Conservation (phyloP, 2,113 vertebrate genomes). For the Aldabrachelys gigantea region DNA sequence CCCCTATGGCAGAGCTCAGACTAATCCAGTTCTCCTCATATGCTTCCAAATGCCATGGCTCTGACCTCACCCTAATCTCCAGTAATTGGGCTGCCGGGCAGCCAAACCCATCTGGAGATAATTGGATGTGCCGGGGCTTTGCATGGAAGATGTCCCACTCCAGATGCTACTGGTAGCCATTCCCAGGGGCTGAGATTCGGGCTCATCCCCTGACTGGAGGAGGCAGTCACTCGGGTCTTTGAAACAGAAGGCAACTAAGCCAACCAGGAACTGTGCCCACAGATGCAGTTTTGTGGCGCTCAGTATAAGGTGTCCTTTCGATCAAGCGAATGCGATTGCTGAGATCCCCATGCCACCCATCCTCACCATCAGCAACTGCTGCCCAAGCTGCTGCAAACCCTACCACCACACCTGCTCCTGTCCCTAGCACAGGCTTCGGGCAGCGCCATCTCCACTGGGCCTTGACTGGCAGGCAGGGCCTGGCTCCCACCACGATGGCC, state of each 20-base stretch:
- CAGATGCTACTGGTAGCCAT: background rate
- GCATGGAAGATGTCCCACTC: background rate
- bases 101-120: background rate
- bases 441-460: background rate
- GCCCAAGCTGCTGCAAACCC: rapidly evolving
- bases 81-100: background rate
- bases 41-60: background rate
- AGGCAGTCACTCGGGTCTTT: background rate
- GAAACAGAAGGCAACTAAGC: rapidly evolving
- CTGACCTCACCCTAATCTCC: background rate
- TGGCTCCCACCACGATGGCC: background rate
- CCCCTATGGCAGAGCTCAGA: background rate
- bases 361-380: rapidly evolving
- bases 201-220: rapidly evolving
- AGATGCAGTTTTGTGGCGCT: background rate
- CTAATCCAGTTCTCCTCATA: background rate
- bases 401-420: rapidly evolving
- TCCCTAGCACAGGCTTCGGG: rapidly evolving
- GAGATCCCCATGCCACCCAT: background rate
- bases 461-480: background rate
- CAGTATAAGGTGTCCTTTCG: background rate
- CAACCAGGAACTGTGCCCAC: background rate
- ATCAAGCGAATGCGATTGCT: background rate
- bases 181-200: background rate
- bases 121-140: background rate